Base-by-base conservation (phyloP, 2,888 invertebrate species). In the Aphrophora alni region DNA sequence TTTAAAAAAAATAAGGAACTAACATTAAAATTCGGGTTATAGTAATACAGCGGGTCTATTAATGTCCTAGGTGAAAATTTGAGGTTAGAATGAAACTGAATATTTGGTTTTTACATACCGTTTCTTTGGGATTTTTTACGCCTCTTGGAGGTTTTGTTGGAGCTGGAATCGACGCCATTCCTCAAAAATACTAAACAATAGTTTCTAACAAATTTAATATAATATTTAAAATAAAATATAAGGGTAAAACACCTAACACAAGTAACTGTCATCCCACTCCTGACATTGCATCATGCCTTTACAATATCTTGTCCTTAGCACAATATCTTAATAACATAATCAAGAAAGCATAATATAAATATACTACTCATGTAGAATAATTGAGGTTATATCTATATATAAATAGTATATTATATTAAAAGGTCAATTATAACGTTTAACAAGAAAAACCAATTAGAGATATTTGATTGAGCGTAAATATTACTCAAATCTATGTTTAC, bases 131-230 rank as follows among this genome's bases (percentile, higher is more conserved):
- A 87, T 94, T 93, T 90, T 96, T 96, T 73, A 95, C 94, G 82
- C 96, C 95, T 87, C 96, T 90, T 26, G 96, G 96, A 86, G 96
- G 96, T 88, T 96, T 96, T 28, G 94, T 93, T 76, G 96, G 95
- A 83, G 95, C 95, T 84, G 84, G 83, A 33, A 83, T 75, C 72
- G 82, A 73, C 59, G 83, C 82, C 84, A 84, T 85, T 71, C 38
- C 72, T 59, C n/a, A n/a, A 59, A 59, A 59, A 59, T 59, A 59
- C 21, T 21, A 59, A 59, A n/a, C 4, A 59, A 59, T 12, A 44
- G 14, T 21, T 21, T 21, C n/a, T 59, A 59, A 59, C 59, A 59
- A 59, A 59, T 59, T 59, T 21, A 59, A 59, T 21, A 44, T 21
- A 59, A 59, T 59, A 21, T 21, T 59, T 21, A 21, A 59, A 59